These are phyloP conservation scores for Isaurus tuberculatus DNA, from an alignment of 92 coral and sea anemone species.

Conservation along the genomic window DNA sequence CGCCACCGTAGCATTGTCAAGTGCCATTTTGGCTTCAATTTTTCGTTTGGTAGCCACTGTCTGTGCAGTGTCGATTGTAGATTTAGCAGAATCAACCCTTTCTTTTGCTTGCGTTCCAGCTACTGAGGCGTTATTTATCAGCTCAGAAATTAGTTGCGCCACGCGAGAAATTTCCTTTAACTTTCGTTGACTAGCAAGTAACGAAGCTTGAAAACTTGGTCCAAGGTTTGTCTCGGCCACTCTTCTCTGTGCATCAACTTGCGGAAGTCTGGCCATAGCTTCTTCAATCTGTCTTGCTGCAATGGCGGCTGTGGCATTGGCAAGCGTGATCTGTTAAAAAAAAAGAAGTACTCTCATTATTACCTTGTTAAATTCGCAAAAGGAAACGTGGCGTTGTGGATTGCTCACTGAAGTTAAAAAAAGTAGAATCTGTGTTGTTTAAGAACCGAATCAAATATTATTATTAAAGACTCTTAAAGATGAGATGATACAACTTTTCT, in stretches of 20 bases:
- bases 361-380: background rate
- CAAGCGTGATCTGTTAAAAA: conserved; percentile 73
- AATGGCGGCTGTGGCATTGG: conserved; percentile 78
- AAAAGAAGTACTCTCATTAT: background rate
- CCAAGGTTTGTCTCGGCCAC: conserved; percentile 71
- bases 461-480: too few relatives aligned
- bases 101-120: conserved; percentile 63
- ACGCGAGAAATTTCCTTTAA: conserved; percentile 62
- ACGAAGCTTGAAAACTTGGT: conserved; percentile 63
- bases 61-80: conserved; percentile 58
- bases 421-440: too few relatives aligned
- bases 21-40: conserved; percentile 70
- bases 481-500: too few relatives aligned
- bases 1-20: conserved; percentile 63
- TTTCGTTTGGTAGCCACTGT: conserved; percentile 59
- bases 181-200: conserved; percentile 50
- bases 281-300: conserved; percentile 73
- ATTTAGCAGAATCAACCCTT: conserved; percentile 67
- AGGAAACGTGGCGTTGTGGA: too few relatives aligned
- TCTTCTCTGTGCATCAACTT: conserved; percentile 56
- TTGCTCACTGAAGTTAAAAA: background rate
- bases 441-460: too few relatives aligned
- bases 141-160: conserved; percentile 45
- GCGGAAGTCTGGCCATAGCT: conserved; percentile 66
- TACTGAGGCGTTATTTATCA: conserved; percentile 43